phyloP scores from a whole-genome alignment of 2,888 invertebrate genomes.

The Nysson spinosus region DNA sequence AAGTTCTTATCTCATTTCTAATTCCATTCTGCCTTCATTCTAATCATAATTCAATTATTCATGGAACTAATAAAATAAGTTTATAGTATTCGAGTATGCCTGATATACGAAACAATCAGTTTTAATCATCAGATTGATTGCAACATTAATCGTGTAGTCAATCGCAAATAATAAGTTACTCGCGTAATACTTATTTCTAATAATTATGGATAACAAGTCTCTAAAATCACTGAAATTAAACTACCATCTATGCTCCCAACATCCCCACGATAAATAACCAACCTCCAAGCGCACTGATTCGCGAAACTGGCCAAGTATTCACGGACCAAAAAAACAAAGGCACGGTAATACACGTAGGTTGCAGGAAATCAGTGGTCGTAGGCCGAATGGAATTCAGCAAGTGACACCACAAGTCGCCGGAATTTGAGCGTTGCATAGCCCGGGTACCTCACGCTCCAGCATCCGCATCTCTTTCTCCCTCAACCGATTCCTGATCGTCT shows the following conservation, averaged over 20 bases:
- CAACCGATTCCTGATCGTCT: constrained; percentile 7
- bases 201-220: no score
- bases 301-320: constrained; percentile 31
- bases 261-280: constrained; percentile 6
- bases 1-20: no score
- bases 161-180: no score
- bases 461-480: constrained; percentile 41
- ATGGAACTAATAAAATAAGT: no score
- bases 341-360: constrained; percentile 13
- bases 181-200: no score
- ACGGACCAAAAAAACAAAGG: constrained; percentile 15
- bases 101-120: no score
- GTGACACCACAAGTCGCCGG: constrained; percentile 65
- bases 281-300: constrained; percentile 19
- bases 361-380: constrained; percentile 53
- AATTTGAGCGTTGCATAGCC: constrained; percentile 66
- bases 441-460: constrained; percentile 57
- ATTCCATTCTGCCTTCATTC: no score
- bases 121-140: no score
- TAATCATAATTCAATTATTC: no score
- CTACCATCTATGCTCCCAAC: constrained; percentile 31
- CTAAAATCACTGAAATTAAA: no score
- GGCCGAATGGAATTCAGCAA: constrained; percentile 57
- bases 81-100: no score
- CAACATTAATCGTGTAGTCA: no score